Percentiles rank a stretch among this genome's conserved stretches.
phyloP scores from a whole-genome alignment of 2,888 invertebrate species.

The Myopa testacea region DNA sequence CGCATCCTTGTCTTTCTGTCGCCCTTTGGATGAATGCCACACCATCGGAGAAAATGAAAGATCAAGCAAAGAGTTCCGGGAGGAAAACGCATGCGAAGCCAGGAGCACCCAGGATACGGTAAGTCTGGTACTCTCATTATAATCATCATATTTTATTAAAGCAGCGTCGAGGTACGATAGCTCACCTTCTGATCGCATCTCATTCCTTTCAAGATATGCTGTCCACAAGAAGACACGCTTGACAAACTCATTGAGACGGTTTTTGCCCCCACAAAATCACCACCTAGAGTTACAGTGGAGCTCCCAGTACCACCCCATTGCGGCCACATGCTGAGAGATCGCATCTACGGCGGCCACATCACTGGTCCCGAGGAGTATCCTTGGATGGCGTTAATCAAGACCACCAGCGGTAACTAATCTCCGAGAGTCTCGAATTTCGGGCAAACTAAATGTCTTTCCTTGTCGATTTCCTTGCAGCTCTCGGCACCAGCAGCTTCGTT shows the following conservation, averaged over 20 bases:
- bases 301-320: conserved; percentile 45
- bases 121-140: neutral
- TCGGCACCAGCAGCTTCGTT: neutral
- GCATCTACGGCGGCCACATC: conserved; percentile 45
- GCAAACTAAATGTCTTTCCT: neutral
- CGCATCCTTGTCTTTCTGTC: neutral
- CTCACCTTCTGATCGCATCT: neutral
- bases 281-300: neutral
- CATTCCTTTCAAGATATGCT: neutral
- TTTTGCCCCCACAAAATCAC: neutral
- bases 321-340: conserved; percentile 45
- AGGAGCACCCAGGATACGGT: neutral
- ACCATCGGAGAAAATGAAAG: neutral
- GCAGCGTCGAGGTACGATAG: too few species aligned
- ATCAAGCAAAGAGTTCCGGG: neutral
- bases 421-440: neutral
- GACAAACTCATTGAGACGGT: neutral
- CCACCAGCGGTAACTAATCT: conserved; percentile 41
- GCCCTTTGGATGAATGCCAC: neutral
- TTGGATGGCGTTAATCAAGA: conserved; percentile 47
- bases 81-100: neutral
- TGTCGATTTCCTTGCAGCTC: neutral
- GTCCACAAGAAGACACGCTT: neutral
- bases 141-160: neutral
- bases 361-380: conserved; percentile 49